These are phyloP conservation scores for Sebastes aleutianus DNA, from an alignment of 2,797 vertebrate genomes.

Conservation along the genomic window DNA sequence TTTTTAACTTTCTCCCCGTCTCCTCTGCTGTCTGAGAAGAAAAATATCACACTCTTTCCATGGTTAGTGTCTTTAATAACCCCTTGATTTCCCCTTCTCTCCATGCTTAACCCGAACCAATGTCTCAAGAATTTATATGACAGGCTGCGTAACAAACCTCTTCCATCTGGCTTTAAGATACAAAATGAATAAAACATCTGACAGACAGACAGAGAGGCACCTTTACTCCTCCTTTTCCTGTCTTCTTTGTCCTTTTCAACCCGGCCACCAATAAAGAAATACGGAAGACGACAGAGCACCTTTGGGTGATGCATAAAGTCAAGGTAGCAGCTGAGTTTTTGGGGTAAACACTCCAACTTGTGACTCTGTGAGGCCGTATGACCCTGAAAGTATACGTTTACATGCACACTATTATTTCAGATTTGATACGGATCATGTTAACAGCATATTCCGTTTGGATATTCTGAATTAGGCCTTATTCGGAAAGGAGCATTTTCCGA, in stretches of 20 bases:
- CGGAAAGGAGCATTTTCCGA: no score
- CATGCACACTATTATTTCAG: neutral
- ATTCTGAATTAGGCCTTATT: no score
- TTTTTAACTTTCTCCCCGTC: neutral
- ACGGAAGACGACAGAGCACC: neutral
- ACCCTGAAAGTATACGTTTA: neutral
- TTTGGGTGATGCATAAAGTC: neutral
- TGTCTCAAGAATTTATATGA: conserved; percentile 57
- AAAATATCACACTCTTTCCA: conserved; percentile 39
- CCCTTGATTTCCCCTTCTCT: conserved; percentile 24
- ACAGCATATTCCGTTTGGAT: no score
- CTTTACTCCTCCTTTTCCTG: conserved; percentile 31
- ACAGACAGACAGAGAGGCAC: conserved; percentile 62
- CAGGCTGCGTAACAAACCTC: conserved; percentile 55
- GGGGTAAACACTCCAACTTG: neutral
- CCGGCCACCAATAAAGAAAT: conserved; percentile 26
- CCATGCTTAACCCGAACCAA: conserved; percentile 11
- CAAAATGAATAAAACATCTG: conserved; percentile 68
- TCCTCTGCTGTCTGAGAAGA: conserved; percentile 18
- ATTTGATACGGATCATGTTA: no score
- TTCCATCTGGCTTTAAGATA: conserved; percentile 65
- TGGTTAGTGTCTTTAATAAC: conserved; percentile 23
- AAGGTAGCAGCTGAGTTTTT: neutral
- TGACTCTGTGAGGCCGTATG: neutral
- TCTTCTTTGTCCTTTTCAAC: conserved; percentile 41